Conservation (phyloP, 1,140 invertebrate genomes). For the Aphelenchoides besseyi region DNA sequence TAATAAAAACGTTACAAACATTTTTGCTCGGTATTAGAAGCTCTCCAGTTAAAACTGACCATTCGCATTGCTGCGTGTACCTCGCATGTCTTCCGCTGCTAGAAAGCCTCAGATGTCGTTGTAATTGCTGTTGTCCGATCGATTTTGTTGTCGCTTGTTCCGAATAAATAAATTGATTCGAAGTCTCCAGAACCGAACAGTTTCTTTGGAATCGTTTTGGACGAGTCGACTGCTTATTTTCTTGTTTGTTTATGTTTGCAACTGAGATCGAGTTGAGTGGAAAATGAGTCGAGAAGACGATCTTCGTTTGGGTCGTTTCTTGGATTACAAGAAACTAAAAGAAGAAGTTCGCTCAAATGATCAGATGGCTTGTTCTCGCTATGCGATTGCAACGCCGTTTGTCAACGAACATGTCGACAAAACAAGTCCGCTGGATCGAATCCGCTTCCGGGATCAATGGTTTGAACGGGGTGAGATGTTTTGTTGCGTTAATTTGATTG, state of each 20-base stretch:
- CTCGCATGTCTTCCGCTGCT: no score
- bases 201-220: no score
- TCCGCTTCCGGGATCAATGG: neutral
- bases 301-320: neutral
- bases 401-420: neutral
- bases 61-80: neutral
- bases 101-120: no score
- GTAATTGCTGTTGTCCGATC: no score
- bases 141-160: no score
- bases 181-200: no score
- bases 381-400: neutral
- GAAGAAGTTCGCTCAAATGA: neutral
- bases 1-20: neutral
- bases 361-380: neutral
- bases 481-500: no score
- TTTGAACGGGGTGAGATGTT: no score
- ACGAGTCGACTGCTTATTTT: no score
- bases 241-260: neutral
- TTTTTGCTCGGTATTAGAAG: neutral
- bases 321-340: neutral
- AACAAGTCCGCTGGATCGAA: neutral
- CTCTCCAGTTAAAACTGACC: neutral
- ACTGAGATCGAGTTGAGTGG: no score
- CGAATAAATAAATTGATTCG: no score
- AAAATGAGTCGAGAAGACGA: no score